Conservation (phyloP, 2,797 vertebrate genomes). For the Buphagus erythrorhynchus region DNA sequence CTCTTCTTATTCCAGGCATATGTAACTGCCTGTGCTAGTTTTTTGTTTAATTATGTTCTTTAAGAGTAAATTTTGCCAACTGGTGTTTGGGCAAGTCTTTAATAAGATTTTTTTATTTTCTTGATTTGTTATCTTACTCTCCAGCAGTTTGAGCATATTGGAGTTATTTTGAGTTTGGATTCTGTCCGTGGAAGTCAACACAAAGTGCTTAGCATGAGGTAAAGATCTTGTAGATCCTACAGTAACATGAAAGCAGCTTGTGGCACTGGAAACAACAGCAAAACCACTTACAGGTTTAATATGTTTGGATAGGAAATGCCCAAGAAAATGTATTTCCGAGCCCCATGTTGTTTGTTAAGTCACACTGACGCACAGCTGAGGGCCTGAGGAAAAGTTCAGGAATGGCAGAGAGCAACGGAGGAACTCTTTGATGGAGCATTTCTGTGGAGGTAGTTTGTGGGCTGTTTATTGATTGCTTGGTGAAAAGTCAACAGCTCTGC, state of each 20-base stretch:
- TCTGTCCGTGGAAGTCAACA: not conserved
- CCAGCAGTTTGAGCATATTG: not conserved
- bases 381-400: not conserved
- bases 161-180: not conserved
- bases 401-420: not conserved
- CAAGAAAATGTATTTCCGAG: not conserved
- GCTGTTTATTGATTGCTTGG: conserved; percentile 59
- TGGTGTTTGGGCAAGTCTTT: not conserved
- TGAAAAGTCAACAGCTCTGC: conserved; percentile 63
- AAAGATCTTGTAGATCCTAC: not conserved
- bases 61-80: not conserved
- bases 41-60: not conserved
- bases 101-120: not conserved
- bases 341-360: not conserved
- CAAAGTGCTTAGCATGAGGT: not conserved
- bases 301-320: not conserved
- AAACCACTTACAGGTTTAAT: not conserved
- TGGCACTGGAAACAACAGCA: not conserved
- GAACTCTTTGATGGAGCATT: not conserved
- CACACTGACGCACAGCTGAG: not conserved
- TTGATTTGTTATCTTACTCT: not conserved
- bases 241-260: not conserved
- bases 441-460: conserved; percentile 30
- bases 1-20: not conserved
- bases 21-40: not conserved